Evolutionary conservation across 2,888 invertebrate genomes (phyloP).

Genomic region (Ryuthela nishihirai): DNA sequence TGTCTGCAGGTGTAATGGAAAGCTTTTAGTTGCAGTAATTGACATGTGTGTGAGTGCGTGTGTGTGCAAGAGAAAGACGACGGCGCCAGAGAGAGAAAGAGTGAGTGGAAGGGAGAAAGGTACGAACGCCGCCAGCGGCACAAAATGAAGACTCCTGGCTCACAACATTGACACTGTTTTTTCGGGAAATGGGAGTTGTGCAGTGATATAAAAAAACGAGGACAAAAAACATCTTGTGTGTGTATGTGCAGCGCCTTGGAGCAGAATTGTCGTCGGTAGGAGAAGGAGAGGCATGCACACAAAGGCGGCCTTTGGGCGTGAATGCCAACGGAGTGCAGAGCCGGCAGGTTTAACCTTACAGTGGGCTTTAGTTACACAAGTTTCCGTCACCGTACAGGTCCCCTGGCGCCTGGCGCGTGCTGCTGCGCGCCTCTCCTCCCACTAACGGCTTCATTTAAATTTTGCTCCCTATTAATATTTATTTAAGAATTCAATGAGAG

Average conservation of each 20-base stretch:
- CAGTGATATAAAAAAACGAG: too few relatives aligned
- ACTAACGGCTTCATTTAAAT: constrained; percentile 39
- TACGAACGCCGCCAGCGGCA: background rate
- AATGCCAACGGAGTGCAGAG: constrained; percentile 15
- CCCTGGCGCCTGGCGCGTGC: constrained; percentile 6
- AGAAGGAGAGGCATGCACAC: background rate
- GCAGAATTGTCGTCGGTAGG: too few relatives aligned
- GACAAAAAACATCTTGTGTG: too few relatives aligned
- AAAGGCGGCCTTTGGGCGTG: constrained; percentile 20
- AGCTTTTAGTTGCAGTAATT: constrained; percentile 37
- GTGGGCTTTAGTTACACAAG: constrained; percentile 37
- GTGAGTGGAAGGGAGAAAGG: constrained; percentile 1
- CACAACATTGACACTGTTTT: too few relatives aligned
- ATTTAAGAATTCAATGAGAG: constrained; percentile 40
- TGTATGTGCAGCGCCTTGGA: too few relatives aligned
- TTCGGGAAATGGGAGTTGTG: too few relatives aligned
- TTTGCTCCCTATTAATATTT: constrained; percentile 38
- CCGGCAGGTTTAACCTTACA: constrained; percentile 34
- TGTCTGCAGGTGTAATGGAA: constrained; percentile 36
- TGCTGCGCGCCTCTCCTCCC: too few relatives aligned
- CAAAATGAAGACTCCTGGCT: constrained; percentile 13
- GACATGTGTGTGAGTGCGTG: constrained; percentile 15
- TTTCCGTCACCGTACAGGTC: constrained; percentile 6
- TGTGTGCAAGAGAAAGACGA: background rate
- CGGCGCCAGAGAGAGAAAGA: constrained; percentile 6